A percentile compares a stretch with the other conserved stretches of the same genome.
These are phyloP conservation scores for Ceratina japonica DNA, from an alignment of 1,140 invertebrate species.

Conservation along the genomic window DNA sequence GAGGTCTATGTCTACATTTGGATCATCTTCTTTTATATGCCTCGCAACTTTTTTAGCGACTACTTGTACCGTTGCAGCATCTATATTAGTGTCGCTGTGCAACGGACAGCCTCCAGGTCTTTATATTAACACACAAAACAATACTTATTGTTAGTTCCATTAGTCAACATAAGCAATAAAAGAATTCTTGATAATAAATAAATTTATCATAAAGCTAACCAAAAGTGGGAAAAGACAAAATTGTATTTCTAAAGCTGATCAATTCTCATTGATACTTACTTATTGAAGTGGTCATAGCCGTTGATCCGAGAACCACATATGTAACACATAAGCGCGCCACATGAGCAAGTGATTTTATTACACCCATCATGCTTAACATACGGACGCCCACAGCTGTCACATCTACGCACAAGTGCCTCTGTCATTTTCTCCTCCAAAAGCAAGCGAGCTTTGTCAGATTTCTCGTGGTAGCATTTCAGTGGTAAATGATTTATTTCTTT, in stretches of 20 bases:
- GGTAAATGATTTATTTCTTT: conserved; percentile 84
- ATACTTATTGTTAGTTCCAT: background rate
- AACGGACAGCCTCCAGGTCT: too few species aligned
- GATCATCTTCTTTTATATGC: conserved; percentile 68
- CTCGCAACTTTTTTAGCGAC: conserved; percentile 73
- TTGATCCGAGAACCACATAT: conserved; percentile 82
- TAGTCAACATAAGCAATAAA: conserved; percentile 10
- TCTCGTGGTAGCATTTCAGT: conserved; percentile 82
- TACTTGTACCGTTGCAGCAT: conserved; percentile 71
- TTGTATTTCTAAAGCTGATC: background rate
- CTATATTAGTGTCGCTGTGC: background rate
- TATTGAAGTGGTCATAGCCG: conserved; percentile 83
- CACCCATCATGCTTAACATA: conserved; percentile 85
- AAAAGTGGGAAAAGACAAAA: too few species aligned
- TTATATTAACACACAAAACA: too few species aligned
- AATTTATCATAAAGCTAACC: too few species aligned
- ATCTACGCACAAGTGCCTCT: conserved; percentile 82
- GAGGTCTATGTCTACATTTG: conserved; percentile 66
- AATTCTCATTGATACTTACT: background rate
- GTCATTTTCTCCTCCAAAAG: conserved; percentile 85
- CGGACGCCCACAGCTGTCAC: conserved; percentile 81
- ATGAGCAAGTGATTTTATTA: conserved; percentile 86
- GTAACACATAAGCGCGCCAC: conserved; percentile 86
- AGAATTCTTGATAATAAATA: too few species aligned
- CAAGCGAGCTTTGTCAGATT: conserved; percentile 79